Conservation (phyloP, 2,113 vertebrate species). For the Pipa parva region DNA sequence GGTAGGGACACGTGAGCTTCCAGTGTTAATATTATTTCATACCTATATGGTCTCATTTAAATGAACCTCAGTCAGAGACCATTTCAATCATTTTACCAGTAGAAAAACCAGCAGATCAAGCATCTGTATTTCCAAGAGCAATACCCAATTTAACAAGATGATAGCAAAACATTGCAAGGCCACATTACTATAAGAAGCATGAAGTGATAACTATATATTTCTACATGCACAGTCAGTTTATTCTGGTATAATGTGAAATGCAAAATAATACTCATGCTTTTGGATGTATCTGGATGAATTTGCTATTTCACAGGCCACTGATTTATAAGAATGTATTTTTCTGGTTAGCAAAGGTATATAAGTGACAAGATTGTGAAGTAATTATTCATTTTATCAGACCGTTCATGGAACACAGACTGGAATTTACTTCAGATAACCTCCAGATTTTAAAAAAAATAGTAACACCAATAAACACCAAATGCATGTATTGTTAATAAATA, state of each 20-base stretch:
- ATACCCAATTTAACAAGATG: background rate
- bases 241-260: background rate
- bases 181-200: background rate
- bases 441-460: no score
- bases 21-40: background rate
- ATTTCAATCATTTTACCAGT: background rate
- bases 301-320: conserved; percentile 3
- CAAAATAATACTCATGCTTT: background rate
- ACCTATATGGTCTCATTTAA: background rate
- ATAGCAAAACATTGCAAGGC: background rate
- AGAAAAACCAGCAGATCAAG: background rate
- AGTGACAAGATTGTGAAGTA: no score
- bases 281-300: background rate
- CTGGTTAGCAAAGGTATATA: no score
- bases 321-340: background rate
- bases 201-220: background rate
- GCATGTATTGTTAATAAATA: no score
- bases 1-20: background rate
- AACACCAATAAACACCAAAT: no score
- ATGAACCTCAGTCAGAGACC: background rate
- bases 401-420: no score
- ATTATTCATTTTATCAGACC: no score
- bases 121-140: background rate
- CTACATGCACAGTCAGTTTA: conserved; percentile 10
- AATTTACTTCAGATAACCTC: no score